Evolutionary conservation across 2,888 invertebrate genomes (phyloP), one percentile per base, ranked within the genome.

Genomic region (Pelosia muscerda): DNA sequence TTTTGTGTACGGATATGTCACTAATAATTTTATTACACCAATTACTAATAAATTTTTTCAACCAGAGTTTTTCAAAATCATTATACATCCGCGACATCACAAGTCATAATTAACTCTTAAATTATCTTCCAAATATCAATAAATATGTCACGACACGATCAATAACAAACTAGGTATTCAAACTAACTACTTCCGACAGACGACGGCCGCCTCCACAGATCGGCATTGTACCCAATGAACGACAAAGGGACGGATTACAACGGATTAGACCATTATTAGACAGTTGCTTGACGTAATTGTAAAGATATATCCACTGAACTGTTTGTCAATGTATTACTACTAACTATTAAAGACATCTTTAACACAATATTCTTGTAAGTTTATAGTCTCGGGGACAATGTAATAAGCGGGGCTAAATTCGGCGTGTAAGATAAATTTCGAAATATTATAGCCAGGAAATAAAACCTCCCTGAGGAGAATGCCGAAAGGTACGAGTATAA

Each of bases 251-350:
- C 2, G 58, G 79, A 69, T 76, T 65, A 77, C 22, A 13, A 22
- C 1, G 28, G 73, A 73, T 77, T 62, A 68, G n/a, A 25, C 38
- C 4, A 53, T 42, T 57, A 73, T 77, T 62, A 68, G n/a, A 25
- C 38, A 8, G 53, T 42, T 57, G 49, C 23, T 68, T 65, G 42
- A 42, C 15, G 38, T 64, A 57, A 38, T 64, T 64, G 56, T 65
- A 60, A 60, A 42, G 60, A 60, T 25, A 42, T 60, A 19, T 42
- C 25, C 15, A 25, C 25, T 5, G 38, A 19, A 63, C 54, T 63
- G 31, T 54, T 54, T 63, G 11, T 42, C 10, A 19, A 38, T 15
- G 4, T 34, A 38, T 59, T 59, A 58, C n/a, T 59, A 34, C 38
- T 9, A 11, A 1, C 2, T 25, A 9, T 1, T 3, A 1, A 2